Conservation (phyloP, 2,113 vertebrate species). For the Plecturocebus donacophilus region DNA sequence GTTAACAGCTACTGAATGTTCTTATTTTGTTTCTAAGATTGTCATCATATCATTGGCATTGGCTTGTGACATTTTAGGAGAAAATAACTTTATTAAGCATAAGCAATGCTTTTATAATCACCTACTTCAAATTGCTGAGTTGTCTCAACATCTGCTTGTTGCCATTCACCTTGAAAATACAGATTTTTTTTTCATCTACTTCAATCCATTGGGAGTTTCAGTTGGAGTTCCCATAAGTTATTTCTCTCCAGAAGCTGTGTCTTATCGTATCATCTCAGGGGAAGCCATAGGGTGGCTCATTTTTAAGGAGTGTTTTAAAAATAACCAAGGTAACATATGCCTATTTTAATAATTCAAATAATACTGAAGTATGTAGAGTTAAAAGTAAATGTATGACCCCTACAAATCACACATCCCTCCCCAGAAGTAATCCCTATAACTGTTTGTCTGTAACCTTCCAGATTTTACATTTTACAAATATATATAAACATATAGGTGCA, state of each 20-base stretch:
- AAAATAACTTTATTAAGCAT: conserved; percentile 46
- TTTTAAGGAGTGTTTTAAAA: neutral
- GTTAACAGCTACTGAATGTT: neutral
- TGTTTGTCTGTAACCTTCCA: neutral
- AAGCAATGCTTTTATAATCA: neutral
- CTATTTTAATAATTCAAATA: neutral
- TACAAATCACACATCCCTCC: neutral
- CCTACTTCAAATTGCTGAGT: neutral
- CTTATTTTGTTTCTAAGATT: conserved; percentile 23
- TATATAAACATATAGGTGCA: neutral
- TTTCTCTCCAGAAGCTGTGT: neutral
- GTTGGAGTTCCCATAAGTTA: neutral
- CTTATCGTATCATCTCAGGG: neutral
- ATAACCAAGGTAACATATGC: neutral
- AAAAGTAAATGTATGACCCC: neutral
- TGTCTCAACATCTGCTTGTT: neutral
- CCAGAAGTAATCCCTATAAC: neutral
- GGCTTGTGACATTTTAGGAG: conserved; percentile 43
- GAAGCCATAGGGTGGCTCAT: neutral
- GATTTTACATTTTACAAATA: neutral
- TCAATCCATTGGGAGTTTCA: neutral
- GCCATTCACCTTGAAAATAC: neutral
- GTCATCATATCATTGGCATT: conserved; percentile 19
- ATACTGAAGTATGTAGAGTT: neutral
- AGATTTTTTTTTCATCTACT: conserved; percentile 10